Base-by-base conservation (phyloP, 2,888 invertebrate genomes). In the Camptogramma bilineatum region DNA sequence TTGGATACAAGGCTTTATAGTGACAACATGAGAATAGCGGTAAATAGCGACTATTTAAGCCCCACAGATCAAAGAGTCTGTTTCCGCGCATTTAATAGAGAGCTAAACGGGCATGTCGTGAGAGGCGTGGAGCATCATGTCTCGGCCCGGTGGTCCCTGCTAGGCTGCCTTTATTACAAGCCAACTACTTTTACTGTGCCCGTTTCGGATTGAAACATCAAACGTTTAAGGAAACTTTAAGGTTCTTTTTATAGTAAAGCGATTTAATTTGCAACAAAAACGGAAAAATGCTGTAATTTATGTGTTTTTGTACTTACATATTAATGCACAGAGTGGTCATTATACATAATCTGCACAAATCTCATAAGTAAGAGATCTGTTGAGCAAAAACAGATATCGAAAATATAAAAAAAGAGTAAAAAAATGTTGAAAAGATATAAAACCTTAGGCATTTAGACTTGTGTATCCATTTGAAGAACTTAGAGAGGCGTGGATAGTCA, bases 51-150 rank as follows among this genome's bases (percentile, higher is more conserved):
- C 52, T 56, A 48, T 62, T 59, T 55, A 13, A 60, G 55, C 58
- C 24, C 28, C 39, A 46, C 48, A 59, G 60, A 51, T 53, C 52
- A 63, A 63, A 55, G 58, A 51, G 52, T 62, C 42, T 10, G 62
- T 56, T 62, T 64, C 54, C 51, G 21, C 9, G 66, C 52, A 63
- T 67, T 54, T 66, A 70, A 71, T 68, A 70, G 72, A 72, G 70
- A 64, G 66, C 58, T 68, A 70, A 66, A 65, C 58, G 69, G 61
- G 65, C 63, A 63, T 62, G 57, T 73, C 81, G 83, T 82, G 81
- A 74, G 76, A 84, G 83, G 84, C 84, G 83, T 82, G 83, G 77
- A 81, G 21, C 74, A 65, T 82, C 82, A 79, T 82, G 82, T 75
- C 66, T 59, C 51, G 73, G 62, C 76, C 68, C 70, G 83, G 83